Percentiles rank a stretch among this genome's conserved stretches.
These are phyloP conservation scores for Hymenopus coronatus DNA, from an alignment of 2,888 invertebrate genomes.

Conservation along the genomic window DNA sequence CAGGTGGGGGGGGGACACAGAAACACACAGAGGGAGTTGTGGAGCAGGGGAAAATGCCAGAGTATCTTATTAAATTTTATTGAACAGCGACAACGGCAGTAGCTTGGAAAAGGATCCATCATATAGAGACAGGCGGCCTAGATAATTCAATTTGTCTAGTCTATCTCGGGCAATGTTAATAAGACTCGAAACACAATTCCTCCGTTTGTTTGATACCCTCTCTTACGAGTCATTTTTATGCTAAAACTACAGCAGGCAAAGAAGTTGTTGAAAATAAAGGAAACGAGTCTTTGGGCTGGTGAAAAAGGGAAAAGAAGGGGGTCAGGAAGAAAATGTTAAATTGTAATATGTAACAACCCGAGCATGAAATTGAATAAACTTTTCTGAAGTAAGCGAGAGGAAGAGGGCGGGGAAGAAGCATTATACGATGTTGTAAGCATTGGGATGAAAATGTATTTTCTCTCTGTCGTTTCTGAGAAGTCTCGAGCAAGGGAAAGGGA, in stretches of 20 bases:
- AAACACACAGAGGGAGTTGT: neutral
- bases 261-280: slow-evolving; percentile 21
- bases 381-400: slow-evolving; percentile 22
- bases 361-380: slow-evolving; percentile 47
- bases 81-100: slow-evolving; percentile 2
- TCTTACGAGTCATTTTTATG: slow-evolving; percentile 23
- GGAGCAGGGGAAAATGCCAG: neutral
- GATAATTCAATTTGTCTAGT: neutral
- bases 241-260: slow-evolving; percentile 11
- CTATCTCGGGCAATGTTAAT: neutral
- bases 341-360: slow-evolving; percentile 43
- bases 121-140: neutral
- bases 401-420: neutral
- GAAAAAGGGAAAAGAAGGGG: neutral
- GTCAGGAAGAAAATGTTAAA: slow-evolving; percentile 37
- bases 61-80: slow-evolving; percentile 28
- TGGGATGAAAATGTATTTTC: slow-evolving; percentile 28
- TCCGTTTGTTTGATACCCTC: neutral
- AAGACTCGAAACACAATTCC: neutral
- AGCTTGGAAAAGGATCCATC: neutral
- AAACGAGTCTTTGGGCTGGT: neutral
- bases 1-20: neutral
- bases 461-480: neutral
- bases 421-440: slow-evolving; percentile 19
- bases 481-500: neutral